These are phyloP conservation scores for Napeogenes sylphis DNA, from an alignment of 2,888 invertebrate species.

Conservation along the genomic window DNA sequence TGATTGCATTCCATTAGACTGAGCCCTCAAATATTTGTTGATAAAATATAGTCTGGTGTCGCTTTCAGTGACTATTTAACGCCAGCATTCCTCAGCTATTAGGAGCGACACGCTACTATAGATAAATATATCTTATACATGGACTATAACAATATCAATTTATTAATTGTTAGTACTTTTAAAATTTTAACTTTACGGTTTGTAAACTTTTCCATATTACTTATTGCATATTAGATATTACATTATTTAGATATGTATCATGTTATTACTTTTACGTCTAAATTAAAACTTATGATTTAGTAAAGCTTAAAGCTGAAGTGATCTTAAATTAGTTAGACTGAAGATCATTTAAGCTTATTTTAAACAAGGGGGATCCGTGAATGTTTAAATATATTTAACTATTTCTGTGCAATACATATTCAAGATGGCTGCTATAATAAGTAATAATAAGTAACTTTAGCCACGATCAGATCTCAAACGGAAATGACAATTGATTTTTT, in stretches of 20 bases:
- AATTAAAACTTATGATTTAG: too few species aligned
- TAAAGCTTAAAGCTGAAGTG: too few species aligned
- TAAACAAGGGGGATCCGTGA: slow-evolving; percentile 60
- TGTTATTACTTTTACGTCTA: not conserved
- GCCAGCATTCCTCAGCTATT: slow-evolving; percentile 26
- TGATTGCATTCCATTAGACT: slow-evolving; percentile 53
- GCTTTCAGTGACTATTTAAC: slow-evolving; percentile 35
- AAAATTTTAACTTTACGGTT: too few species aligned
- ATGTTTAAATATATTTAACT: slow-evolving; percentile 50
- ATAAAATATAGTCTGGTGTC: slow-evolving; percentile 33
- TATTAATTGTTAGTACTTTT: not conserved
- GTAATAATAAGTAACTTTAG: not conserved
- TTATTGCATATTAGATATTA: too few species aligned
- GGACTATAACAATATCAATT: not conserved
- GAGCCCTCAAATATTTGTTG: slow-evolving; percentile 46
- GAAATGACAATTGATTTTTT: slow-evolving; percentile 2
- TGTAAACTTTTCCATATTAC: too few species aligned
- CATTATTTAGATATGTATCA: too few species aligned
- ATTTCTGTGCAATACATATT: slow-evolving; percentile 37
- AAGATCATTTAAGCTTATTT: slow-evolving; percentile 68
- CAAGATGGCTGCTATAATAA: slow-evolving; percentile 23
- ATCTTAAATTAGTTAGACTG: slow-evolving; percentile 44
- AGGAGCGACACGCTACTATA: slow-evolving; percentile 4
- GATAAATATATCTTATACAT: slow-evolving; percentile 1
- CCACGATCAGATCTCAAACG: not conserved